phyloP scores from a whole-genome alignment of 2,113 vertebrate genomes.

The Takifugu bimaculatus region DNA sequence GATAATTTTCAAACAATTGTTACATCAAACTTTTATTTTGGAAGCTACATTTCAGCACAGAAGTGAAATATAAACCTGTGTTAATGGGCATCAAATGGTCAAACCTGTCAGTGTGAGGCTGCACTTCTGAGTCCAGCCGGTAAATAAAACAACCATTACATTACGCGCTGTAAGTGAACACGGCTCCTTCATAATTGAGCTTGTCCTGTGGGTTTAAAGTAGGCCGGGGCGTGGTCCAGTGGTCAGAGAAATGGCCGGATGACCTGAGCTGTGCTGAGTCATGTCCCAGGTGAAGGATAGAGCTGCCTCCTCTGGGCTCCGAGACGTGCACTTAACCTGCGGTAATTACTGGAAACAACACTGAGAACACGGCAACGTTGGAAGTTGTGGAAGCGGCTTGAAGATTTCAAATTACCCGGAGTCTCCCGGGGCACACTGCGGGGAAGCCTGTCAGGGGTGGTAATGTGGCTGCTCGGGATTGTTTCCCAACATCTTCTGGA shows the following conservation, averaged over 20 bases:
- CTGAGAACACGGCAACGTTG: constrained; percentile 66
- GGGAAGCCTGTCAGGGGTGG: constrained; percentile 44
- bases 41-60: background rate
- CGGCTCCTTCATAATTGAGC: constrained; percentile 43
- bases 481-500: constrained; percentile 35
- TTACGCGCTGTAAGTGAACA: constrained; percentile 66
- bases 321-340: constrained; percentile 74
- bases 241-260: constrained; percentile 71
- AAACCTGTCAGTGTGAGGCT: constrained; percentile 4
- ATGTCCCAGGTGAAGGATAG: constrained; percentile 75
- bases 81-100: constrained; percentile 7
- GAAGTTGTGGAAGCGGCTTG: constrained; percentile 62
- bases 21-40: background rate
- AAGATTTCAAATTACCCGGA: constrained; percentile 65
- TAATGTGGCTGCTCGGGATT: constrained; percentile 38
- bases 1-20: no score
- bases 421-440: constrained; percentile 50
- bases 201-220: constrained; percentile 72
- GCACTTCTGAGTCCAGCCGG: constrained; percentile 30
- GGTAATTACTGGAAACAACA: constrained; percentile 76
- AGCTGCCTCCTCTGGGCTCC: constrained; percentile 66
- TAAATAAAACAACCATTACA: constrained; percentile 65
- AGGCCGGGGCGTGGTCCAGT: constrained; percentile 68
- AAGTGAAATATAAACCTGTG: background rate
- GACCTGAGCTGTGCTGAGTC: constrained; percentile 72